These are phyloP conservation scores for Otus sunia DNA, from an alignment of 2,113 vertebrate species.

Conservation along the genomic window DNA sequence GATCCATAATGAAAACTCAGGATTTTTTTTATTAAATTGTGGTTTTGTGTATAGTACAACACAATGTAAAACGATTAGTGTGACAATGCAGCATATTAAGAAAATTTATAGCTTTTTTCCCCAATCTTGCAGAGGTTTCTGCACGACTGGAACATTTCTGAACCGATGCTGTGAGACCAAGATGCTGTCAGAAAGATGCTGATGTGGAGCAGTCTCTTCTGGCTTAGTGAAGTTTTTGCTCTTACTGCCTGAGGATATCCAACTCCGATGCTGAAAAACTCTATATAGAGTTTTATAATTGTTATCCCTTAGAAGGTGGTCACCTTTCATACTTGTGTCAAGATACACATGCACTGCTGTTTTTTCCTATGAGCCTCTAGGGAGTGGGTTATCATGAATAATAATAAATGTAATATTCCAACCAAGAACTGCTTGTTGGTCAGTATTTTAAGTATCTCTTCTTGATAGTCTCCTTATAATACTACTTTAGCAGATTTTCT, in stretches of 20 bases:
- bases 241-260: background rate
- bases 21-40: background rate
- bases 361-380: background rate
- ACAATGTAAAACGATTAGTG: background rate
- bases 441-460: background rate
- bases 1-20: background rate
- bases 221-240: background rate
- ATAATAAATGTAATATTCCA: background rate
- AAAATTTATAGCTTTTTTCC: background rate
- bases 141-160: background rate
- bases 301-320: background rate
- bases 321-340: rapidly evolving
- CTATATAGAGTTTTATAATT: background rate
- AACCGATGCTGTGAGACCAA: rapidly evolving
- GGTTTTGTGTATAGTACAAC: background rate
- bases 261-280: background rate
- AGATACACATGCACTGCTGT: rapidly evolving
- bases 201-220: background rate
- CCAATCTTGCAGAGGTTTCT: background rate
- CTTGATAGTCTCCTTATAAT: background rate
- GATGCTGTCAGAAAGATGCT: background rate
- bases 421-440: background rate
- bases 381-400: background rate
- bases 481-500: background rate
- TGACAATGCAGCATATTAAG: background rate